phyloP scores from a whole-genome alignment of 2,113 vertebrate genomes.

The Kobus ellipsiprymnus region DNA sequence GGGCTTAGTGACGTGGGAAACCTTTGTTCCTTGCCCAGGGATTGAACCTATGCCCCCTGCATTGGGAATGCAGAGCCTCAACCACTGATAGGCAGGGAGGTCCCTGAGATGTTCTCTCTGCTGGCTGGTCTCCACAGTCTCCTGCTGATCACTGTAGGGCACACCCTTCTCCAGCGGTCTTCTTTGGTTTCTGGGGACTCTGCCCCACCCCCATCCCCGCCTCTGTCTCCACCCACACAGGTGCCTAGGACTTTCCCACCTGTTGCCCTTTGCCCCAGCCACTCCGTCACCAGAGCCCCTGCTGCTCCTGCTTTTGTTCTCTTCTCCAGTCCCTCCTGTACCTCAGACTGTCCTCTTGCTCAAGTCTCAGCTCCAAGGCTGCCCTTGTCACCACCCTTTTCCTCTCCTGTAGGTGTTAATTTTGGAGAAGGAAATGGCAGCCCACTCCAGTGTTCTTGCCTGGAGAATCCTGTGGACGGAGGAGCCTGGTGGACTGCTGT shows the following conservation, averaged over 20 bases:
- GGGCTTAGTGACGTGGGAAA: background rate
- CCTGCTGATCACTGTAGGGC: background rate
- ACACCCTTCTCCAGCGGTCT: background rate
- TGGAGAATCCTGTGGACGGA: no score
- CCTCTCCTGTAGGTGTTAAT: background rate
- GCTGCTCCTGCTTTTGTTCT: background rate
- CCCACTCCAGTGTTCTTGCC: no score
- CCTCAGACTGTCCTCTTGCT: background rate
- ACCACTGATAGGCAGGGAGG: background rate
- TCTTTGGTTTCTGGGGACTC: background rate
- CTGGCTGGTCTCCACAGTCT: background rate
- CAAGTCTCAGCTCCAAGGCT: background rate
- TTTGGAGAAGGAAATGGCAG: no score
- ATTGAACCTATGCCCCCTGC: background rate
- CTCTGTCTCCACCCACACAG: background rate
- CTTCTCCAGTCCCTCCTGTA: background rate
- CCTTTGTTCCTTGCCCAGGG: background rate
- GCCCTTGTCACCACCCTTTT: background rate
- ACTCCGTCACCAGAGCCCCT: accelerated
- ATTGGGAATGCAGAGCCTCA: background rate
- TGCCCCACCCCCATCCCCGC: background rate
- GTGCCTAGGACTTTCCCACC: background rate
- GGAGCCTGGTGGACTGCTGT: no score
- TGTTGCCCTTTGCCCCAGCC: accelerated
- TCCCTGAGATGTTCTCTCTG: background rate